phyloP scores from a whole-genome alignment of 2,888 invertebrate species.

The Cephus pulcher region DNA sequence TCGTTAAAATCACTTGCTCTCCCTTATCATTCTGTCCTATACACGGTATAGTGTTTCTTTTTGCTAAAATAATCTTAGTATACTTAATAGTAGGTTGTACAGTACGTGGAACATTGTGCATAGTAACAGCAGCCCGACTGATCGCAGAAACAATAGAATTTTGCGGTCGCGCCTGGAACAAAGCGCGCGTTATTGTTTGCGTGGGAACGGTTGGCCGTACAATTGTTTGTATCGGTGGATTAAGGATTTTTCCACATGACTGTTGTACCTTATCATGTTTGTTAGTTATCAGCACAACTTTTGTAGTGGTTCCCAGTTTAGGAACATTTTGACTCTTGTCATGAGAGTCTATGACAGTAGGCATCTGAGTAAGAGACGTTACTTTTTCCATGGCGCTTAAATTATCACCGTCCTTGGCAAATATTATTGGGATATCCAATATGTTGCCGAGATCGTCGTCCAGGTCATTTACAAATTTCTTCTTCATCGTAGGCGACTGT shows the following conservation, averaged over 20 bases:
- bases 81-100: slow-evolving; percentile 62
- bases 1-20: slow-evolving; percentile 53
- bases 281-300: slow-evolving; percentile 58
- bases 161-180: slow-evolving; percentile 28
- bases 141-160: slow-evolving; percentile 37
- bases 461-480: slow-evolving; percentile 35
- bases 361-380: slow-evolving; percentile 34
- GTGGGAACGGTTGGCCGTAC: slow-evolving; percentile 22
- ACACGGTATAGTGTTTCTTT: slow-evolving; percentile 52
- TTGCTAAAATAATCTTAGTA: slow-evolving; percentile 69
- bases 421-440: slow-evolving; percentile 75
- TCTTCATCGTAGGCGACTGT: slow-evolving; percentile 25
- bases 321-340: slow-evolving; percentile 17
- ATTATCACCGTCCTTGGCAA: slow-evolving; percentile 73
- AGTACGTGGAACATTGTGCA: slow-evolving; percentile 33
- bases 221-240: slow-evolving; percentile 33
- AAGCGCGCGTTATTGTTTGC: slow-evolving; percentile 29
- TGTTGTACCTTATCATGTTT: slow-evolving; percentile 52
- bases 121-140: slow-evolving; percentile 28
- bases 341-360: slow-evolving; percentile 27
- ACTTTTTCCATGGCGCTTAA: slow-evolving; percentile 49
- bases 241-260: slow-evolving; percentile 29
- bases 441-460: slow-evolving; percentile 69
- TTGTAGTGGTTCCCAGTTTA: slow-evolving; percentile 46
- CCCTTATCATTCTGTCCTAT: slow-evolving; percentile 35